These are phyloP conservation scores for Hepsetus odoe DNA, from an alignment of 2,113 vertebrate species.

Conservation along the genomic window DNA sequence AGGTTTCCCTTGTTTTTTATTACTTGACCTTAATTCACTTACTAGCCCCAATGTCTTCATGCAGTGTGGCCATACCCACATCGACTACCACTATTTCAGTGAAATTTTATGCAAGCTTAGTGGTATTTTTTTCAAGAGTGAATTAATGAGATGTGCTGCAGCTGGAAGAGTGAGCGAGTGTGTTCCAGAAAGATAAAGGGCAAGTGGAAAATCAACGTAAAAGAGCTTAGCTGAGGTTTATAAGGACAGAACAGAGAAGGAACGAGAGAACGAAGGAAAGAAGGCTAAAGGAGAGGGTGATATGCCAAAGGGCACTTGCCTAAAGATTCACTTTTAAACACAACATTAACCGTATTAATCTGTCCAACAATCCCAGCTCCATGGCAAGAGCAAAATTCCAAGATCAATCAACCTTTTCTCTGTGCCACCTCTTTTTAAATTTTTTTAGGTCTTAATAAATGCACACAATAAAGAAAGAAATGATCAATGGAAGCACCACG, in stretches of 20 bases:
- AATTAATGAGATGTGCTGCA: conserved; percentile 45
- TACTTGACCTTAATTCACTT: conserved; percentile 29
- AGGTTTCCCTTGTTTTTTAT: conserved; percentile 38
- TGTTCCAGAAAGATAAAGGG: conserved; percentile 47
- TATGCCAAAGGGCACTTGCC: conserved; percentile 4
- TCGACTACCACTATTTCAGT: conserved; percentile 38
- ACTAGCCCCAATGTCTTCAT: conserved; percentile 20
- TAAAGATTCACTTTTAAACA: conserved; percentile 35
- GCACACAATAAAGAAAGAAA: too few relatives aligned
- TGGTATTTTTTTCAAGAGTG: conserved; percentile 41
- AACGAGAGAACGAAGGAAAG: not conserved
- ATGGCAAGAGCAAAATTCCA: conserved; percentile 25
- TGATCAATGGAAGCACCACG: too few relatives aligned
- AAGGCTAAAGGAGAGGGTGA: conserved; percentile 17
- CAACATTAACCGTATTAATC: conserved; percentile 21
- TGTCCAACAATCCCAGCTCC: conserved; percentile 17
- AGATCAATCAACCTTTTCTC: conserved; percentile 10
- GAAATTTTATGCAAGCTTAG: conserved; percentile 45
- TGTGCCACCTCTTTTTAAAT: not conserved
- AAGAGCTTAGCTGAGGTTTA: conserved; percentile 40
- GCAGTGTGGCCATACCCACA: conserved; percentile 21
- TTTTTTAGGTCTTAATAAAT: not conserved
- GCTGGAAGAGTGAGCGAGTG: conserved; percentile 36
- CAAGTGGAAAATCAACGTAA: conserved; percentile 45
- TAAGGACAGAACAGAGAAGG: conserved; percentile 13